Conservation (phyloP, 2,113 vertebrate genomes). For the Sclerurus mexicanus region DNA sequence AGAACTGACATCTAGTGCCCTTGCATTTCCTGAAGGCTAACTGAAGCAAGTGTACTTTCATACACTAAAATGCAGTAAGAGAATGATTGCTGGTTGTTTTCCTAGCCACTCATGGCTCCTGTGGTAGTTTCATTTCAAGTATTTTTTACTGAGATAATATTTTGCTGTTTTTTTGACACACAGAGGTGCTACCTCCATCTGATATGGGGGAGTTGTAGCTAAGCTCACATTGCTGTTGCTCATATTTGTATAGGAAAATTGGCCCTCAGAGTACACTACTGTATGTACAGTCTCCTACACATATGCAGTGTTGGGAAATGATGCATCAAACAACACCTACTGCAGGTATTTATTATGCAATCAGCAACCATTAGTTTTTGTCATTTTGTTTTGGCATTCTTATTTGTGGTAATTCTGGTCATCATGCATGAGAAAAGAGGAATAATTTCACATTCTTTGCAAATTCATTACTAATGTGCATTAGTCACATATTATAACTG, state of each 20-base stretch:
- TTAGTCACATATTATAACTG: background rate
- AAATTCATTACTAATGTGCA: background rate
- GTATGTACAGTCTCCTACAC: background rate
- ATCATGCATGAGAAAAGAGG: rapidly evolving
- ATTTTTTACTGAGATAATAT: background rate
- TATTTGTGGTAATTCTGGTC: background rate
- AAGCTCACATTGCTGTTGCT: background rate
- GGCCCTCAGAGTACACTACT: background rate
- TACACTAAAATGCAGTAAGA: background rate
- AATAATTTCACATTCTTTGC: background rate
- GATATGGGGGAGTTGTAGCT: background rate
- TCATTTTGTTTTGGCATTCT: background rate
- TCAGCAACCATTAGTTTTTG: background rate
- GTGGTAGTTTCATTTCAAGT: background rate
- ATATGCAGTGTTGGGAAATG: background rate
- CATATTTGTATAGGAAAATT: background rate
- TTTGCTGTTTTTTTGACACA: background rate
- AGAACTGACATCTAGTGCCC: background rate
- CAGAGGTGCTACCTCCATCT: background rate
- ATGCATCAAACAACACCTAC: background rate
- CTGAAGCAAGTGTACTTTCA: background rate
- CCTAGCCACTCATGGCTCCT: background rate
- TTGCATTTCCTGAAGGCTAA: background rate
- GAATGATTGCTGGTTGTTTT: background rate
- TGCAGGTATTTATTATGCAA: background rate